Conservation (phyloP, 2,888 invertebrate genomes). For the Taphrorychus bicolor region DNA sequence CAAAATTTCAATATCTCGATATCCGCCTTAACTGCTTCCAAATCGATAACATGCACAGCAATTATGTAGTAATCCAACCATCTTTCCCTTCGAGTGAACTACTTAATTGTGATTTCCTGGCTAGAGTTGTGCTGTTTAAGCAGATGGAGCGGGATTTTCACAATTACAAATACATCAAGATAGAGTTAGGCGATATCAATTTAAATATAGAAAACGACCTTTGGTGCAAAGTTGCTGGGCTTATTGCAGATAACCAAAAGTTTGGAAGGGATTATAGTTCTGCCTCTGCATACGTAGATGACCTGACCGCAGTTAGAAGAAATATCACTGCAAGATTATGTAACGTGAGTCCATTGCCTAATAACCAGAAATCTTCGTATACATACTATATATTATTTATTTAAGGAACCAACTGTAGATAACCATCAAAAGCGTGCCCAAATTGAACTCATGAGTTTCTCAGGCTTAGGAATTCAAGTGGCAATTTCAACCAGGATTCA, state of each 20-base stretch:
- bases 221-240: constrained; percentile 67
- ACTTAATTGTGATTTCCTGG: constrained; percentile 61
- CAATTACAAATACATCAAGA: constrained; percentile 68
- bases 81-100: constrained; percentile 3
- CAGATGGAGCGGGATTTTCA: constrained; percentile 62
- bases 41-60: constrained; percentile 70
- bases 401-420: constrained; percentile 14
- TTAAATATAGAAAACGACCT: constrained; percentile 76
- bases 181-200: constrained; percentile 71
- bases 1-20: constrained; percentile 71
- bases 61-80: constrained; percentile 58
- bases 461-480: constrained; percentile 53
- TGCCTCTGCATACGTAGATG: constrained; percentile 57
- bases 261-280: constrained; percentile 67
- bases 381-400: too few species aligned
- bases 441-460: constrained; percentile 51
- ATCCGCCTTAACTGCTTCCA: constrained; percentile 72
- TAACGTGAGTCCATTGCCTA: background rate
- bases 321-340: constrained; percentile 8
- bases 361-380: constrained; percentile 11
- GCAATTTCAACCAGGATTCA: constrained; percentile 55
- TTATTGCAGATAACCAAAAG: constrained; percentile 65
- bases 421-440: constrained; percentile 18
- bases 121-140: constrained; percentile 66
- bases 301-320: constrained; percentile 65